phyloP scores from a whole-genome alignment of 2,888 invertebrate genomes.

The Thereva nobilitata region DNA sequence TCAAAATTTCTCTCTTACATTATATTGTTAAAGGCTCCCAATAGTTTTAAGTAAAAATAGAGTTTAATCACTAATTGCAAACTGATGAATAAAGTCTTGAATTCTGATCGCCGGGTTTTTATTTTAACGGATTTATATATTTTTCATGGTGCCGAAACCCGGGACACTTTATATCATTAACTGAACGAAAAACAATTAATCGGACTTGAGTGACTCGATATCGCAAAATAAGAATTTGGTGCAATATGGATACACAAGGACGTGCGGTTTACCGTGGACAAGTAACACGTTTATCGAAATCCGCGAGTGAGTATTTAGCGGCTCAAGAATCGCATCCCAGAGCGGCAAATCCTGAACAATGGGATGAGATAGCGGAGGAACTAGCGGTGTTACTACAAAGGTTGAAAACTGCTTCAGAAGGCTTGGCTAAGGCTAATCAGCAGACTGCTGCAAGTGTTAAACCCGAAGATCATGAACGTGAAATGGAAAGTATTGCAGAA shows the following conservation, averaged over 20 bases:
- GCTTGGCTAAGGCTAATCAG: neutral
- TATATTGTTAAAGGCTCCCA: too few species aligned
- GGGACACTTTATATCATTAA: too few species aligned
- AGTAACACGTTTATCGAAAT: neutral
- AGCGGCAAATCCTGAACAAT: neutral
- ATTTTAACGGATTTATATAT: too few species aligned
- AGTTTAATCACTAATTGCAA: too few species aligned
- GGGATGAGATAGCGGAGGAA: neutral
- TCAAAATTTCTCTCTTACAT: too few species aligned
- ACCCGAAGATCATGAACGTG: neutral
- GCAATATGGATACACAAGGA: neutral
- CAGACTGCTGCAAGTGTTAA: neutral
- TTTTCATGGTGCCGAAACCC: too few species aligned
- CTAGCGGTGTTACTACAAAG: neutral
- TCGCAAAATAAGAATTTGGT: neutral
- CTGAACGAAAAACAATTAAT: too few species aligned
- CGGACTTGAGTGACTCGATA: too few species aligned
- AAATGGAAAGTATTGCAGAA: neutral
- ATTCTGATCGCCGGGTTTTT: too few species aligned
- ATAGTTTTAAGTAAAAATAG: too few species aligned
- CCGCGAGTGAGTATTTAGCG: neutral
- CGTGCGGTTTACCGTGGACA: slow-evolving; percentile 2
- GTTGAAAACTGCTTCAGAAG: neutral
- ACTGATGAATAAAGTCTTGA: too few species aligned
- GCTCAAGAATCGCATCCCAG: neutral